Base-by-base conservation (phyloP, 2,888 invertebrate genomes). In the Torymus texanus region DNA sequence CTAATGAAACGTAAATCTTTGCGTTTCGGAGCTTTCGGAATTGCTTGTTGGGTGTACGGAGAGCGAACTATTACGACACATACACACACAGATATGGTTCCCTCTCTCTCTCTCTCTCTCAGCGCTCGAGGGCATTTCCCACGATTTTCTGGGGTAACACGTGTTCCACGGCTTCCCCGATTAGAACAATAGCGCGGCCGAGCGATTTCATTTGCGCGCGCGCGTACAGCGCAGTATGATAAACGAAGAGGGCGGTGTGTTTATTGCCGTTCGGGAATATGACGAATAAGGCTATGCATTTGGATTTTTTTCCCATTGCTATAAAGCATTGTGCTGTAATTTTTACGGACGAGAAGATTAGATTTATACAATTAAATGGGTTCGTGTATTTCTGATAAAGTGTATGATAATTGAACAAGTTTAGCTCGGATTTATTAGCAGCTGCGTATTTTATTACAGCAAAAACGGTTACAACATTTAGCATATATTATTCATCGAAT, bases 51-150 rank as follows among this genome's bases (percentile, higher is more conserved):
- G 51, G 24, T 8, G 62, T 29, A 29, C 29, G 29, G 4, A 29
- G 29, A 55, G 16, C 62, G 29, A 62, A 24, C 16, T 51, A 62
- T 72, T 72, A 21, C 72, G 29, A 62, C 62, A 63, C 21, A 18
- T 61, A 51, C 18, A 59, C 11, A 63, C 14, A 10, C 5, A 53
- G 16, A 50, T 13, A 14, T 41, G 41, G 41, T 21, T 21, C 21
- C 2, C 21, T 21, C 21, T 21, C 21, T 21, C 21, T 21, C 21
- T 21, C 21, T 21, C 41, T 41, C 41, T 41, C 41, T 41, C 41
- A 41, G 8, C 41, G 53, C 67, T 67, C 55, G 18, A 16, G 75
- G 61, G 75, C 29, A 61, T 75, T 62, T 78, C 78, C 58, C 72
- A 67, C 67, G 72, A 78, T 72, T 72, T 72, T 55, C 72, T 14